Evolutionary conservation across 64 coral and sea anemone species (phyloP), one percentile per base, ranked within the genome.

Genomic region (Montipora cactus): DNA sequence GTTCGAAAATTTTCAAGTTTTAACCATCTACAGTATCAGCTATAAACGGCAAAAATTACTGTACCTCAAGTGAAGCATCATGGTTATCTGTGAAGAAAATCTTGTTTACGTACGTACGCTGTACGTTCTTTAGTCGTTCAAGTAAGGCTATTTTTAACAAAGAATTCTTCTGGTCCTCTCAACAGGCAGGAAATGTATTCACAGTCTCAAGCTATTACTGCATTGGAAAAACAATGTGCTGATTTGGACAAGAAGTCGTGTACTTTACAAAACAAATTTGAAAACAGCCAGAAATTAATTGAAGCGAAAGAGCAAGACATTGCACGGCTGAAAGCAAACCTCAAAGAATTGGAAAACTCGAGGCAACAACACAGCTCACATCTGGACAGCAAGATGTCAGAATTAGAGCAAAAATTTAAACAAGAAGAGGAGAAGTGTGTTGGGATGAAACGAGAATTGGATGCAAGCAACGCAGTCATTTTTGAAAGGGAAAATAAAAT

Each of bases 111-210:
- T n/a, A n/a, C n/a, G n/a, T n/a, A n/a, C n/a, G n/a, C 37, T 37
- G 37, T 37, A 37, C 37, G 37, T 37, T 37, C 37, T 37, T 37
- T 37, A 37, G 37, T 37, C 37, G 37, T 37, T 37, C 37, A 37
- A 37, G 37, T 37, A 37, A 37, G 37, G 37, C 37, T 37, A 37
- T 37, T 37, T 37, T 37, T 37, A 37, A 37, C 37, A 37, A 37
- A 37, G 37, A 37, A 37, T 37, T 37, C 0, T 37, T 92, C 13
- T 49, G 68, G 4, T 75, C 28, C 75, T 37, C 10, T 89, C 51
- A 23, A 76, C 82, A 98, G 96, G 59, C 70, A 98, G 61, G 93
- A 98, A 19, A 47, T 98, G 19, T 87, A 90, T 15, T 94, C 93
- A 23, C 93, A 98, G 68, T 85, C 79, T 1, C 96, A 98, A 83